These are phyloP conservation scores for Otus sunia DNA, from an alignment of 2,113 vertebrate species.

Conservation along the genomic window DNA sequence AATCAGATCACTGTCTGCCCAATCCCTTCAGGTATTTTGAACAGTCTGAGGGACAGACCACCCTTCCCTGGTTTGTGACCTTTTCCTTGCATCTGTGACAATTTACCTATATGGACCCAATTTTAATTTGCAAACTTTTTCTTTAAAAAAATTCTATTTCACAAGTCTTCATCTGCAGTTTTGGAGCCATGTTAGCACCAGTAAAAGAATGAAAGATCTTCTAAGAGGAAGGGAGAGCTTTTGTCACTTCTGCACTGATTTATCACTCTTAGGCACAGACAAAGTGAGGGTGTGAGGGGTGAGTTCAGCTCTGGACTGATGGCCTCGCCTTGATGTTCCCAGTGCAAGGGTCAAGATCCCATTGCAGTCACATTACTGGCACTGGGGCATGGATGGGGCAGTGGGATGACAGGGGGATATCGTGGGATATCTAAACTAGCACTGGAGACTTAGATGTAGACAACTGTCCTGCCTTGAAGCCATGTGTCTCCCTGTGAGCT, in stretches of 20 bases:
- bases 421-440: background rate
- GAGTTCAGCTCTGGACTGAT: background rate
- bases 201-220: background rate
- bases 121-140: background rate
- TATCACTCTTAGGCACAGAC: background rate
- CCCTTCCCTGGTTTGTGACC: background rate
- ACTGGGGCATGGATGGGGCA: background rate
- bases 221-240: background rate
- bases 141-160: background rate
- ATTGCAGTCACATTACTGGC: too few relatives aligned
- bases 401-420: background rate
- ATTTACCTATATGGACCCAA: too few relatives aligned
- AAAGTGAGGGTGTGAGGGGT: background rate
- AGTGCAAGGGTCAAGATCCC: background rate
- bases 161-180: background rate
- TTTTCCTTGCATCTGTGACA: background rate
- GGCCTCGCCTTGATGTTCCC: background rate
- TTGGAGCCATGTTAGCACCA: background rate
- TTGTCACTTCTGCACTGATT: background rate
- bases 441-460: background rate
- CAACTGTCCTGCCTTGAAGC: background rate
- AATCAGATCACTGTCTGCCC: background rate
- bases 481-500: background rate
- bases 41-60: background rate
- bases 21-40: background rate